Evolutionary conservation across 2,113 vertebrate species (phyloP).

Genomic region (Seriola rivoliana): DNA sequence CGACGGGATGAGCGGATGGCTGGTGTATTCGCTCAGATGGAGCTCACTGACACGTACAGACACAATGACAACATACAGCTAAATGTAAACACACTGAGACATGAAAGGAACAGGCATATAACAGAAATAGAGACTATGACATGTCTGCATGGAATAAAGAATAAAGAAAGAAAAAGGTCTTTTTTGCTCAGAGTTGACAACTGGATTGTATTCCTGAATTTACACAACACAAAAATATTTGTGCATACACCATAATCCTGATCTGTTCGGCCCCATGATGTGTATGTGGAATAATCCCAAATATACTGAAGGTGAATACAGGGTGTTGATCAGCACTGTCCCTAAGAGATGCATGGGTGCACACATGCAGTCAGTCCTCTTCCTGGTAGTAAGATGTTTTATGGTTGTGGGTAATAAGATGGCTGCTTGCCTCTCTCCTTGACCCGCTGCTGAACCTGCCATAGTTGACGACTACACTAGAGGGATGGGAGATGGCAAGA

Average conservation of each 20-base stretch:
- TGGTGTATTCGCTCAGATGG: conserved; percentile 67
- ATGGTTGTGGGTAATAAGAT: conserved; percentile 71
- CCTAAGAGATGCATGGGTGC: conserved; percentile 49
- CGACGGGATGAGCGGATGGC: conserved; percentile 60
- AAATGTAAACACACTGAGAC: conserved; percentile 59
- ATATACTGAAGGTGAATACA: conserved; percentile 28
- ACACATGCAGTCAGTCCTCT: conserved; percentile 44
- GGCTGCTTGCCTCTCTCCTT: conserved; percentile 70
- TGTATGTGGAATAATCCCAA: not conserved
- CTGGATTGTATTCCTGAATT: not conserved
- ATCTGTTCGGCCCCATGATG: not conserved
- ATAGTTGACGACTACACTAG: conserved; percentile 51
- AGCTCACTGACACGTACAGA: conserved; percentile 67
- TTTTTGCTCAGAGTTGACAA: not conserved
- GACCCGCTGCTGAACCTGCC: conserved; percentile 74
- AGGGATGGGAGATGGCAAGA: conserved; percentile 52
- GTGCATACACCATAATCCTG: not conserved
- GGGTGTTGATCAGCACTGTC: conserved; percentile 42
- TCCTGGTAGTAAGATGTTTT: conserved; percentile 56
- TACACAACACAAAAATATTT: not conserved
- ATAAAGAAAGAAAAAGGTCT: not conserved
- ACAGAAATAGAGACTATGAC: conserved; percentile 31
- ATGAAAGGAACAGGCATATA: conserved; percentile 22
- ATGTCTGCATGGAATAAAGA: conserved; percentile 2
- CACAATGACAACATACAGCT: conserved; percentile 55